phyloP scores from a whole-genome alignment of 2,888 invertebrate species.

The Philonicus albiceps region DNA sequence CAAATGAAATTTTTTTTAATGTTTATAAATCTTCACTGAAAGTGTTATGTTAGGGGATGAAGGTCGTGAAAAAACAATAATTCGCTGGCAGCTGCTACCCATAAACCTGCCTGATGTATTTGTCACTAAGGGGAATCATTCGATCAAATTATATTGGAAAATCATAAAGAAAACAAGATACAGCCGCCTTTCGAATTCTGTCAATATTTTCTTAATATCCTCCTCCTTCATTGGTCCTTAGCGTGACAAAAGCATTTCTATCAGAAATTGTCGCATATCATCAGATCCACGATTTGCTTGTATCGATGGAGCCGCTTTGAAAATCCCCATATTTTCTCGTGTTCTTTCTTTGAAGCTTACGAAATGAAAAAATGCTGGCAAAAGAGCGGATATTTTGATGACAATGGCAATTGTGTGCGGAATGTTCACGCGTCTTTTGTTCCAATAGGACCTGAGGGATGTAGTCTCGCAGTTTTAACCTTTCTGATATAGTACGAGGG shows the following conservation, averaged over 20 bases:
- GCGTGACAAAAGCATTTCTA: background rate
- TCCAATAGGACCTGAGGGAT: background rate
- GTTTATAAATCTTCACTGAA: background rate
- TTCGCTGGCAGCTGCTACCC: background rate
- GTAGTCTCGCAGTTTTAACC: background rate
- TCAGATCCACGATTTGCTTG: background rate
- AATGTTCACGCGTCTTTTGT: background rate
- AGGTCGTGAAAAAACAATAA: background rate
- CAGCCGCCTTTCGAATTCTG: background rate
- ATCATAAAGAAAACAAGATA: background rate
- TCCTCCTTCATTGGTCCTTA: background rate
- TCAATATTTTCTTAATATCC: background rate
- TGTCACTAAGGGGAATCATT: background rate
- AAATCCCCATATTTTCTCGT: background rate
- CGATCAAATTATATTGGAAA: background rate
- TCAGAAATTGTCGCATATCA: background rate
- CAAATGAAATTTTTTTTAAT: background rate
- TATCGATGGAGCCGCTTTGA: background rate
- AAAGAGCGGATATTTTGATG: background rate
- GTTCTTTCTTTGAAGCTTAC: background rate
- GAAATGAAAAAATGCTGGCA: background rate
- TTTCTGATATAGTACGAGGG: background rate
- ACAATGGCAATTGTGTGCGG: background rate
- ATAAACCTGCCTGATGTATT: background rate
- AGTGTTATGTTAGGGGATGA: background rate